These are phyloP conservation scores for Prinia subflava DNA, from an alignment of 2,113 vertebrate genomes.

Conservation along the genomic window DNA sequence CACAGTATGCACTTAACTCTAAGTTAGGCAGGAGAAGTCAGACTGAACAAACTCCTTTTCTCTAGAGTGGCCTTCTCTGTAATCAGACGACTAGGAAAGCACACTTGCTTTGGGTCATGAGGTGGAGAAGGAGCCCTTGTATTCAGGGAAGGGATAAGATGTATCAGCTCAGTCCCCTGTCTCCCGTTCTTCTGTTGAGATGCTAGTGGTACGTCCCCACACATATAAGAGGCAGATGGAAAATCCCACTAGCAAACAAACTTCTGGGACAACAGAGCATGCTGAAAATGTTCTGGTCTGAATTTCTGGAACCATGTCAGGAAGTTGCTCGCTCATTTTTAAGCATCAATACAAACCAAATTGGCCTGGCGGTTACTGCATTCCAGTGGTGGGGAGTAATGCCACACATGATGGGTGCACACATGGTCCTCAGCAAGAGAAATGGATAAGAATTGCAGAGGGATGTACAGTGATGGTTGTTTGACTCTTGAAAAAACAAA, in stretches of 20 bases:
- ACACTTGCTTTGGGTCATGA: not conserved
- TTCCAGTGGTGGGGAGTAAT: not conserved
- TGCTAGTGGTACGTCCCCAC: not conserved
- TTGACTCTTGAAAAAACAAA: not conserved
- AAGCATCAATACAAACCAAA: not conserved
- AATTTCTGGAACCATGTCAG: not conserved
- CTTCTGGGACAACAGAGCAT: not conserved
- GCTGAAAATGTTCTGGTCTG: not conserved
- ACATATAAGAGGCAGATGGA: not conserved
- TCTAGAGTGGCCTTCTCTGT: not conserved
- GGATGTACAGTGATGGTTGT: not conserved
- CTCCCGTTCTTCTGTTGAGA: not conserved
- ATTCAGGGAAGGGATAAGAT: not conserved
- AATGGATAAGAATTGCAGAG: not conserved
- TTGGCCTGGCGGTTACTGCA: not conserved
- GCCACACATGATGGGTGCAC: rapidly evolving
- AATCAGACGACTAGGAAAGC: not conserved
- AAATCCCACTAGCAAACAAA: not conserved
- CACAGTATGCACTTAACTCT: not conserved
- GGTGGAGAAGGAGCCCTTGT: not conserved
- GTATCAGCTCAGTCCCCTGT: not conserved
- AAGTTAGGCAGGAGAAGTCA: not conserved
- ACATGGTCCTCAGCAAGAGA: not conserved
- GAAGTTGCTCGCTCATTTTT: not conserved
- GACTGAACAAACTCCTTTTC: not conserved